Conservation (phyloP, 2,888 invertebrate species). For the Chaetogeoica ovagalla region DNA sequence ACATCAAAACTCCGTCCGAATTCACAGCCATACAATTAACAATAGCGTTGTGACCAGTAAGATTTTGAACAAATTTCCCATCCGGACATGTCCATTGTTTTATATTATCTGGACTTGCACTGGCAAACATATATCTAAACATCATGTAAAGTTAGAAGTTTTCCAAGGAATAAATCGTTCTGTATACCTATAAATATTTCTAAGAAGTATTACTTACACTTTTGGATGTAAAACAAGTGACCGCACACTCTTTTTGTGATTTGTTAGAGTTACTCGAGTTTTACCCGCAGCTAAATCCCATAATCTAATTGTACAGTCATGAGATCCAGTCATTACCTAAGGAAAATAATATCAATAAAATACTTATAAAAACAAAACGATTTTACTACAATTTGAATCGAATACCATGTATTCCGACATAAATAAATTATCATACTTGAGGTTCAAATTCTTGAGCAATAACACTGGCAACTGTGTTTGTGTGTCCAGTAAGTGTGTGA, state of each 20-base stretch:
- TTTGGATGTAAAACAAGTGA: slow-evolving; percentile 77
- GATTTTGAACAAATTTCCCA: slow-evolving; percentile 94
- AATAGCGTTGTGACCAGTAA: slow-evolving; percentile 96
- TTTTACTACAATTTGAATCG: slow-evolving; percentile 8
- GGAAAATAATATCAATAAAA: not conserved
- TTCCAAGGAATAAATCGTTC: not conserved
- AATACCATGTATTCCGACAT: not conserved
- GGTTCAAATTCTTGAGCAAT: slow-evolving; percentile 92
- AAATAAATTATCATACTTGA: slow-evolving; percentile 65
- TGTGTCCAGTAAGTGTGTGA: slow-evolving; percentile 93
- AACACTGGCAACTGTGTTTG: slow-evolving; percentile 94
- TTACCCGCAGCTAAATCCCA: slow-evolving; percentile 98
- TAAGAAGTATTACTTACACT: slow-evolving; percentile 61
- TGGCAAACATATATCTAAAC: slow-evolving; percentile 86
- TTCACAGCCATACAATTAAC: slow-evolving; percentile 96
- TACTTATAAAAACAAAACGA: too few relatives aligned
- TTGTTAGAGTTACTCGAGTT: slow-evolving; percentile 90
- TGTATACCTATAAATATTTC: not conserved
- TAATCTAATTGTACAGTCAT: slow-evolving; percentile 93
- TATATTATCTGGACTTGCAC: slow-evolving; percentile 97
- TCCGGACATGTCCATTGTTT: slow-evolving; percentile 99
- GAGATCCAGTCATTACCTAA: slow-evolving; percentile 86
- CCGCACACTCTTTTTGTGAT: slow-evolving; percentile 95
- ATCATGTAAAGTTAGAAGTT: slow-evolving; percentile 43
- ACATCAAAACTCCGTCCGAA: slow-evolving; percentile 92